These are phyloP conservation scores for Pterostichus niger DNA, from an alignment of 2,888 invertebrate genomes.

Conservation along the genomic window DNA sequence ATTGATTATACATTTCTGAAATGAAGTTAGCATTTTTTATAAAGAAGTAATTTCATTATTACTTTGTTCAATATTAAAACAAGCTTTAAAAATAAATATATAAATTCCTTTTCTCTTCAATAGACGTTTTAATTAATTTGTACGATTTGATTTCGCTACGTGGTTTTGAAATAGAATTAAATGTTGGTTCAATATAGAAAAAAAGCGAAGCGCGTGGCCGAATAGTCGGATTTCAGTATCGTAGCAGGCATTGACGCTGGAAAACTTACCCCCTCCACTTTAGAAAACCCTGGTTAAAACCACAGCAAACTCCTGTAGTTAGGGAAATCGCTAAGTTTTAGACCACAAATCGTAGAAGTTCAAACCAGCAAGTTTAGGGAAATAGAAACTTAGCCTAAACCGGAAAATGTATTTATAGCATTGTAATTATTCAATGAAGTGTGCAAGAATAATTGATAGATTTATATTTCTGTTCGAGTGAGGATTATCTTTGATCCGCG, in stretches of 20 bases:
- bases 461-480: no score
- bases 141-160: neutral
- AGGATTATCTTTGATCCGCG: no score
- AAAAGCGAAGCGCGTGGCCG: neutral
- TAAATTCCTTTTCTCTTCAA: neutral
- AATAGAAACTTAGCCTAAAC: neutral
- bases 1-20: neutral
- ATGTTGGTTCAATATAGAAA: neutral
- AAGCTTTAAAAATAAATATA: neutral
- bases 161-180: neutral
- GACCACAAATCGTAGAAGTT: neutral
- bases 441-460: neutral
- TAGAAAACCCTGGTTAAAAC: neutral
- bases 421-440: neutral
- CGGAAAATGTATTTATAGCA: neutral
- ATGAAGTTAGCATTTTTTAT: neutral
- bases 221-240: no score
- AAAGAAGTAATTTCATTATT: conserved; percentile 9
- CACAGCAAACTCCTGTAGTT: conserved; percentile 10
- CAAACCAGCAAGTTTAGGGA: neutral
- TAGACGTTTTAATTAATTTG: neutral
- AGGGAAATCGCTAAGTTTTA: neutral
- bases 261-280: neutral
- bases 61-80: no score
- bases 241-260: neutral